Base-by-base conservation (phyloP, 2,888 invertebrate species). In the Epistrophella euchroma region DNA sequence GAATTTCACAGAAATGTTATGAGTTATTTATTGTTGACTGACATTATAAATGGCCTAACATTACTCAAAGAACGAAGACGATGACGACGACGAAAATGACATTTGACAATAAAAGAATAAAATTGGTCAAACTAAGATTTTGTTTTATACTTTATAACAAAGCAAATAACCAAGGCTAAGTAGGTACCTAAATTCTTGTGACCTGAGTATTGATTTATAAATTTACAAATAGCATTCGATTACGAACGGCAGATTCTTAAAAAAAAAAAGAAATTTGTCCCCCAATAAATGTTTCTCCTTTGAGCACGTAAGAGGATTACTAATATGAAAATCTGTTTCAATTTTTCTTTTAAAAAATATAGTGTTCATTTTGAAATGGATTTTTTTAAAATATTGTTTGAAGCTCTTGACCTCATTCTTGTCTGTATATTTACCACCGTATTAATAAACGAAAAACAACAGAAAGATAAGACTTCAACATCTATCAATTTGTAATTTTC, bases 1-100 rank as follows among this genome's bases (percentile, higher is more conserved):
- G 66, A 43, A 55, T 66, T 40, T 66, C 64, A 60, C 64, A 60
- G 66, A 58, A 60, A 81, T n/a, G 17, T 72, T 52, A 77, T 82
- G 82, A 82, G 77, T 66, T 66, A 66, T 66, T 82, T 82, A 82
- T 82, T 66, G 58, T 77, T 66, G 66, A 58, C 77, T 77, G 43
- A 43, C 58, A 66, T 77, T 77, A 72, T 72, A 77, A 66, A 82
- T 82, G 82, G 64, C 19, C 40, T 58, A 58, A 66, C 52, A 82
- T 82, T 60, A 77, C 81, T 82, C 77, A 77, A 15, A n/a, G 15
- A 15, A 56, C n/a, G 28, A 28, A 45, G 22, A 25, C 9, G 11
- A 37, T n/a, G 17, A 55, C 10, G 15, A 25, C 60, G 6, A 56
- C 11, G 6, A n/a, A 32, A 43, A 55, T 19, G 28, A 68, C 37